Evolutionary conservation across 30 jellyfish, hydroid and myxozoan genomes (phyloP).

Genomic region (Cassiopea xamachana): DNA sequence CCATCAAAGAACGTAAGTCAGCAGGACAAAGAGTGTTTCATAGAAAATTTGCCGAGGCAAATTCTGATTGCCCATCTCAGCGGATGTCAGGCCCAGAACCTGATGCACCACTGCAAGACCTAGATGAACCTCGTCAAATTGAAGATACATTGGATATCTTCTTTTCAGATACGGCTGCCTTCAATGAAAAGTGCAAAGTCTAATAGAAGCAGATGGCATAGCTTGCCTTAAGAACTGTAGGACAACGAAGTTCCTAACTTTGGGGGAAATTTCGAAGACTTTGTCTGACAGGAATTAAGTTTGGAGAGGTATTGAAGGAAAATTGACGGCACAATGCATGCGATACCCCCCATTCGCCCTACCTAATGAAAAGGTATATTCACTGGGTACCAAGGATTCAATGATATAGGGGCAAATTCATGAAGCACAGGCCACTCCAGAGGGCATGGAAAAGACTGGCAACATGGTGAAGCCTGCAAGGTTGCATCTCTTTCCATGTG

Average conservation of each 20-base stretch:
- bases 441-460: background rate
- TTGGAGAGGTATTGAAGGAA: background rate
- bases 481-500: too few species aligned
- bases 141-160: background rate
- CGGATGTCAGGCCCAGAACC: background rate
- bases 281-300: conserved; percentile 32
- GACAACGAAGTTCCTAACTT: background rate
- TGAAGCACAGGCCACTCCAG: background rate
- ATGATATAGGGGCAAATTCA: conserved; percentile 26
- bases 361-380: background rate
- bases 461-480: background rate
- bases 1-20: background rate
- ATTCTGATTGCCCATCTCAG: background rate
- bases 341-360: conserved; percentile 9
- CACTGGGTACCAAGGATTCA: conserved; percentile 12
- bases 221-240: background rate
- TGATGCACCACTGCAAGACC: background rate
- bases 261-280: background rate
- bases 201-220: background rate
- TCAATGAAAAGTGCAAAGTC: background rate
- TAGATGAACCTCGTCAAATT: background rate
- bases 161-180: background rate
- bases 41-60: background rate
- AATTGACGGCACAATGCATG: background rate
- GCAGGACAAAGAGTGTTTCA: background rate